Conservation (phyloP, 2,797 vertebrate genomes). For the Melanotaenia nigrans region DNA sequence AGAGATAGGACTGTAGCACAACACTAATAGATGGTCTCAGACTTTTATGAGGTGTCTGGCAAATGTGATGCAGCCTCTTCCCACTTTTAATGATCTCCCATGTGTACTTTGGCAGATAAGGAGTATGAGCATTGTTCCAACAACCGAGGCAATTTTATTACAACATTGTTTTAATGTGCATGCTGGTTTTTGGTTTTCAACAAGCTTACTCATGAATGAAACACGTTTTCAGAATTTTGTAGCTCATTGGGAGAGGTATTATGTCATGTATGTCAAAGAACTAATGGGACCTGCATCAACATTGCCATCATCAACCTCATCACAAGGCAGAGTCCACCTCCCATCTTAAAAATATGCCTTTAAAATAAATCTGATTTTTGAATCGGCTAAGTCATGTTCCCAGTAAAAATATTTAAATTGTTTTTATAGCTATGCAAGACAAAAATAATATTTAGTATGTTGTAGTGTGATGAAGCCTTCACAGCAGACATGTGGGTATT, state of each 20-base stretch:
- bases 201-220: constrained; percentile 28
- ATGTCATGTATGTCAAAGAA: constrained; percentile 27
- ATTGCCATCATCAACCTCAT: constrained; percentile 7
- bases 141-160: constrained; percentile 50
- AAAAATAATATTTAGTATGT: too few species aligned
- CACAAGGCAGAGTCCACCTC: not conserved
- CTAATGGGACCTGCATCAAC: constrained; percentile 10
- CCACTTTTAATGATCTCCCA: constrained; percentile 62
- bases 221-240: constrained; percentile 29
- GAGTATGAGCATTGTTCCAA: constrained; percentile 42
- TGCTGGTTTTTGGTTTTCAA: constrained; percentile 34
- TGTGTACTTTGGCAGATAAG: constrained; percentile 50
- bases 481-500: too few species aligned
- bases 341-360: not conserved
- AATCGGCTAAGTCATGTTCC: too few species aligned
- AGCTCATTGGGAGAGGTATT: constrained; percentile 34
- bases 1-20: constrained; percentile 33
- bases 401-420: too few species aligned
- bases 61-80: constrained; percentile 47
- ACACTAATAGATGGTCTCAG: constrained; percentile 53
- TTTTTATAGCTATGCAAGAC: too few species aligned
- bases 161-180: constrained; percentile 44
- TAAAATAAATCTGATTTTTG: not conserved
- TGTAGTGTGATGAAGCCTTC: too few species aligned
- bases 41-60: constrained; percentile 55